Percentiles rank a stretch among this genome's conserved stretches.
Evolutionary conservation across 2,888 invertebrate genomes (phyloP).

Genomic region (Nasonovia ribisnigri): DNA sequence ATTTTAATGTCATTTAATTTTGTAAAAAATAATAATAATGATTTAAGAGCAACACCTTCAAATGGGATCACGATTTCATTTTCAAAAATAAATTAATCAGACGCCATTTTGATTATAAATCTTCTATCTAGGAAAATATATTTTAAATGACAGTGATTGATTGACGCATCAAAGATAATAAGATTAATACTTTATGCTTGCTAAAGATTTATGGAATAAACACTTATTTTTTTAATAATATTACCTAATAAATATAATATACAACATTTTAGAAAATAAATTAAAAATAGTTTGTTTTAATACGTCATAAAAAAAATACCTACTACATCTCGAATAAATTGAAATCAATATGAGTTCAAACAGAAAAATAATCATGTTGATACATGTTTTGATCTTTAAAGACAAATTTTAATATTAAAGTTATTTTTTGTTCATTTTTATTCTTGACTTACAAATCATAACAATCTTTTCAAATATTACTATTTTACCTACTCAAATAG

Average conservation of each 20-base stretch:
- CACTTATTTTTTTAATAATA: constrained; percentile 3
- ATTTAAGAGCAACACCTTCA: not conserved
- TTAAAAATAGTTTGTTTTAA: not conserved
- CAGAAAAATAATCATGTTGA: not conserved
- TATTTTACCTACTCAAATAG: not conserved
- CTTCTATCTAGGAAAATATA: constrained; percentile 2
- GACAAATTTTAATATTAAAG: not conserved
- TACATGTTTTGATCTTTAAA: not conserved
- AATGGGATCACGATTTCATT: not conserved
- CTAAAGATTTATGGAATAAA: constrained; percentile 12
- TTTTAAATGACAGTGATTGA: constrained; percentile 49
- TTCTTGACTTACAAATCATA: not conserved
- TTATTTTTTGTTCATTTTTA: not conserved
- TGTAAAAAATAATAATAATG: not conserved
- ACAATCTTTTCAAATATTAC: no score
- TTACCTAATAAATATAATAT: not conserved
- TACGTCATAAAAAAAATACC: not conserved
- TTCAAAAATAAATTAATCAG: constrained; percentile 31
- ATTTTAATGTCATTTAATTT: not conserved
- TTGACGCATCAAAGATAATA: constrained; percentile 12
- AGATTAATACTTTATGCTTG: not conserved
- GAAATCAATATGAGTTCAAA: not conserved
- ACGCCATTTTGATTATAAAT: not conserved
- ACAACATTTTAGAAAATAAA: not conserved
- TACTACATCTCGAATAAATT: not conserved